Conservation (phyloP, 1,140 invertebrate genomes). For the Mamestra configurata region DNA sequence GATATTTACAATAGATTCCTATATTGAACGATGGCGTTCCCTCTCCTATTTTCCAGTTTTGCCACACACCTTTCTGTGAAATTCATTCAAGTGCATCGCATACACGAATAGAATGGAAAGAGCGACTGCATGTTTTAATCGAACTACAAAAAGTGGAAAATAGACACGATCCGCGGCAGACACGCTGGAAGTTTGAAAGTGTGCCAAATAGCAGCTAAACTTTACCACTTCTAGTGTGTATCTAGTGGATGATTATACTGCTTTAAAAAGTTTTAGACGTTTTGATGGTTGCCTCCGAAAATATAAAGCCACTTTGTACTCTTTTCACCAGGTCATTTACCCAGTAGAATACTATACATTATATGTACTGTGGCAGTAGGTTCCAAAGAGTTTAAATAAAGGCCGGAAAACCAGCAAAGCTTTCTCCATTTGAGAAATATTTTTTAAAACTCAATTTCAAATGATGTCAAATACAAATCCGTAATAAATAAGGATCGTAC, state of each 20-base stretch:
- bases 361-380: too few species aligned
- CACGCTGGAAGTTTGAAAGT: slow-evolving; percentile 70
- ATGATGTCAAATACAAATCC: not conserved
- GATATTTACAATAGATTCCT: slow-evolving; percentile 58
- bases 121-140: slow-evolving; percentile 70
- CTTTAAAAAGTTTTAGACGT: slow-evolving; percentile 63
- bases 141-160: slow-evolving; percentile 67
- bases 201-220: slow-evolving; percentile 74
- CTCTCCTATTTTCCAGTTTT: slow-evolving; percentile 64
- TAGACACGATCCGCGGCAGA: slow-evolving; percentile 55
- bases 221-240: slow-evolving; percentile 64
- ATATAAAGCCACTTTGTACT: slow-evolving; percentile 47
- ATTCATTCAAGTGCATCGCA: slow-evolving; percentile 68
- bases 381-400: slow-evolving; percentile 8
- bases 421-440: not conserved
- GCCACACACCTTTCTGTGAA: slow-evolving; percentile 67
- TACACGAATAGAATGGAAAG: slow-evolving; percentile 68
- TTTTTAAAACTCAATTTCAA: not conserved
- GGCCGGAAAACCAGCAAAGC: not conserved
- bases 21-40: slow-evolving; percentile 58
- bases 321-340: not conserved
- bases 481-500: not conserved
- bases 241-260: slow-evolving; percentile 65
- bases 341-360: too few species aligned
- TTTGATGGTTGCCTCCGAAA: slow-evolving; percentile 49